Evolutionary conservation across 2,113 vertebrate species (phyloP).

Genomic region (Trochalopteron elliotii): DNA sequence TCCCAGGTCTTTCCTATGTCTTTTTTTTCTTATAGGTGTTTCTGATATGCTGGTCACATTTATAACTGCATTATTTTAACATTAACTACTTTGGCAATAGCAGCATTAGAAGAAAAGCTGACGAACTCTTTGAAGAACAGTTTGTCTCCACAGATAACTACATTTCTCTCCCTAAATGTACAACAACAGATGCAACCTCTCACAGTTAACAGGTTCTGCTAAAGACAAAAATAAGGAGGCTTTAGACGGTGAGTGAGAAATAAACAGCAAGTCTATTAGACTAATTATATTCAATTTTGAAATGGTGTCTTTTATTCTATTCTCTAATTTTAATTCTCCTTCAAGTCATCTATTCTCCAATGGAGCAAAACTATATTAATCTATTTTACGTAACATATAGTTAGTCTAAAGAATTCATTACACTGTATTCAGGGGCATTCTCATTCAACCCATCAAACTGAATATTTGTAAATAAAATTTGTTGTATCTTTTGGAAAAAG

Average conservation of each 20-base stretch:
- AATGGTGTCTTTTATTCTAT: not conserved
- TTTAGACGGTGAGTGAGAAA: not conserved
- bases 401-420: not conserved
- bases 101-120: not conserved
- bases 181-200: not conserved
- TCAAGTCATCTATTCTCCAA: not conserved
- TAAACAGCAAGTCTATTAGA: not conserved
- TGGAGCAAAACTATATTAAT: not conserved
- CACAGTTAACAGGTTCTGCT: not conserved
- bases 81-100: not conserved
- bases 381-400: fast-evolving
- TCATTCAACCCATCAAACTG: not conserved
- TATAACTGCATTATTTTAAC: not conserved
- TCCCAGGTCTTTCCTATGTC: not conserved
- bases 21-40: not conserved
- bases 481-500: not conserved
- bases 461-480: not conserved
- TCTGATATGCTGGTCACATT: not conserved
- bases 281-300: not conserved
- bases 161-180: not conserved
- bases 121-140: not conserved
- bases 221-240: not conserved
- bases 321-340: not conserved
- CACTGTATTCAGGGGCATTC: not conserved
- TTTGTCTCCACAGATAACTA: not conserved